Evolutionary conservation across 2,888 invertebrate genomes (phyloP).

Genomic region (Mechanitis messenoides): DNA sequence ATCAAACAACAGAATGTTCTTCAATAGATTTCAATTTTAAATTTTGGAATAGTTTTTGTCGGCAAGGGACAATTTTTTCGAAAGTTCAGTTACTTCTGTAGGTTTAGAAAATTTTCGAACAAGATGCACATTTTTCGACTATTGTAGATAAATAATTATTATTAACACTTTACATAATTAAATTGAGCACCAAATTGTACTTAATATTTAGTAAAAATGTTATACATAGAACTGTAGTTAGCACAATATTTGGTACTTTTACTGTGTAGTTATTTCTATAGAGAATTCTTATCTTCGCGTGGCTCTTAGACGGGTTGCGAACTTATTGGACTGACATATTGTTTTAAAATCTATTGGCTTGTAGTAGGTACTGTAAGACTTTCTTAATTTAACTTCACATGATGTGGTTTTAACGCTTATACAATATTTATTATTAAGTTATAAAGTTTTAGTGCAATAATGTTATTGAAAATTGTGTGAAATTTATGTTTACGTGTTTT

Average conservation of each 20-base stretch:
- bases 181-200: slow-evolving; percentile 77
- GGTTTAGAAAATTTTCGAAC: slow-evolving; percentile 51
- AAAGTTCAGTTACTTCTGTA: slow-evolving; percentile 33
- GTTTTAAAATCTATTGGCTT: slow-evolving; percentile 59
- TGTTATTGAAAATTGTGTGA: slow-evolving; percentile 72
- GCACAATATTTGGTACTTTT: slow-evolving; percentile 54
- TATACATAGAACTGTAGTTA: slow-evolving; percentile 48
- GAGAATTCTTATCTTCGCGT: slow-evolving; percentile 51
- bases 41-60: too few species aligned
- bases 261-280: slow-evolving; percentile 35
- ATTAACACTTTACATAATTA: slow-evolving; percentile 69
- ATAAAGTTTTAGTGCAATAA: slow-evolving; percentile 74
- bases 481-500: slow-evolving; percentile 69
- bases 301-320: slow-evolving; percentile 48
- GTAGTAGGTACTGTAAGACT: slow-evolving; percentile 56
- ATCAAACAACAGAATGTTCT: too few species aligned
- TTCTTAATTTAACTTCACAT: slow-evolving; percentile 60
- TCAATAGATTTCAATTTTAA: too few species aligned
- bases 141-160: slow-evolving; percentile 70
- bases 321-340: slow-evolving; percentile 70
- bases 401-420: slow-evolving; percentile 68
- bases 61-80: slow-evolving; percentile 20
- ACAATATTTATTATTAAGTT: slow-evolving; percentile 76
- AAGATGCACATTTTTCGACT: slow-evolving; percentile 56
- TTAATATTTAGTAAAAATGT: slow-evolving; percentile 75